These are phyloP conservation scores for Teleogryllus occipitalis DNA, from an alignment of 1,140 invertebrate species.

Conservation along the genomic window DNA sequence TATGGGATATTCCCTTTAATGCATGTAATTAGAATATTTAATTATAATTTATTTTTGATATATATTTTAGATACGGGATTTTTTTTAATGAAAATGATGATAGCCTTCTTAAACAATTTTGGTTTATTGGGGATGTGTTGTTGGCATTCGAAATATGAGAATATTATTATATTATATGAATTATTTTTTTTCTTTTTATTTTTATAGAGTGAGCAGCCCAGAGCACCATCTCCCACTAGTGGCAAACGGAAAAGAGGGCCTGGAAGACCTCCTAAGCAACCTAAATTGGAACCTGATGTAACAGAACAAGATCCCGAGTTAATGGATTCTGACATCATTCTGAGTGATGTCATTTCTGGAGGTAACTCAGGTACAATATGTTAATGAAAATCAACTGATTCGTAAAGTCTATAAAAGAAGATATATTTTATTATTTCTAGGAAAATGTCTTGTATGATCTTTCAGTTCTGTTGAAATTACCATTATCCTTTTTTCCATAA, in stretches of 20 bases:
- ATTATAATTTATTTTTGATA: no score
- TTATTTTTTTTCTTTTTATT: background rate
- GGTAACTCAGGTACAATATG: background rate
- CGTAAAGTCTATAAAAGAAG: background rate
- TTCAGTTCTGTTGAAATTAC: no score
- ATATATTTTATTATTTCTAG: background rate
- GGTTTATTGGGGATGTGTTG: background rate
- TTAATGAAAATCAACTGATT: background rate
- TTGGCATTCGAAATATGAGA: background rate
- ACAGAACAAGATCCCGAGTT: background rate
- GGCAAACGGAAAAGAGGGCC: constrained; percentile 14
- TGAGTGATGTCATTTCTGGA: constrained; percentile 17
- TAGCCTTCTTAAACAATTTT: background rate
- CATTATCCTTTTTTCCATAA: no score
- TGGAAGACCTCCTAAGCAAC: constrained; percentile 21
- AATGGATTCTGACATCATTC: constrained; percentile 18
- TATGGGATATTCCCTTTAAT: no score
- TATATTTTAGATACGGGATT: background rate
- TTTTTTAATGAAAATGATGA: background rate
- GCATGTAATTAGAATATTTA: no score
- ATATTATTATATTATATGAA: background rate
- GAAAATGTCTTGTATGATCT: background rate
- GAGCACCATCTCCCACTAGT: constrained; percentile 9
- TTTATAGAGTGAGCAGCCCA: constrained; percentile 1
- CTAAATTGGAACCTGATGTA: constrained; percentile 8